A percentile compares a stretch with the other conserved stretches of the same genome.
phyloP scores from a whole-genome alignment of 2,797 vertebrate genomes.

The Chaunax sp. region DNA sequence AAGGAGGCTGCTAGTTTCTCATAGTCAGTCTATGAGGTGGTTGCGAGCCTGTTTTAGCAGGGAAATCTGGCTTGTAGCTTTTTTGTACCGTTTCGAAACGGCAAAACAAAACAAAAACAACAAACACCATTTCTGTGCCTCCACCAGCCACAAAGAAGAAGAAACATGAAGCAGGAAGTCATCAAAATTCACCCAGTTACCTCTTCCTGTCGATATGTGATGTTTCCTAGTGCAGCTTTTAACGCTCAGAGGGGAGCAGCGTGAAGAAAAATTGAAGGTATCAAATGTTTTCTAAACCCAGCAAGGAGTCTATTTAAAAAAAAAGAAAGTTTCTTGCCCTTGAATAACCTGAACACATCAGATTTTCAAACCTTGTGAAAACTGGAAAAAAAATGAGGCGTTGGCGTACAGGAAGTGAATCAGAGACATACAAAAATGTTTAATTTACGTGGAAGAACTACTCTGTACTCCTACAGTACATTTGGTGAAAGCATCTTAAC shows the following conservation, averaged over 20 bases:
- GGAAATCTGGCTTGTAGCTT: too few relatives aligned
- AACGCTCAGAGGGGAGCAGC: too few relatives aligned
- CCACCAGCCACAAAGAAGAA: too few relatives aligned
- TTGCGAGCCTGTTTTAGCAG: too few relatives aligned
- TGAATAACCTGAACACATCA: not conserved
- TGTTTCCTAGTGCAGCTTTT: too few relatives aligned
- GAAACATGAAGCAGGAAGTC: too few relatives aligned
- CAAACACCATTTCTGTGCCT: too few relatives aligned
- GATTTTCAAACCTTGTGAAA: not conserved
- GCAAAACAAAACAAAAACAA: too few relatives aligned
- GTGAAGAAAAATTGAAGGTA: too few relatives aligned
- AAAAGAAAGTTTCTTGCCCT: not conserved
- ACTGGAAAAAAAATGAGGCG: not conserved
- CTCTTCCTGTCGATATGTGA: not conserved
- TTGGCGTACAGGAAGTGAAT: not conserved
- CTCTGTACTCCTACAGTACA: not conserved
- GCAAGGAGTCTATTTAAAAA: not conserved
- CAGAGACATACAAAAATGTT: not conserved
- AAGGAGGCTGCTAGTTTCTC: too few relatives aligned
- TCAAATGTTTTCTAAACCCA: not conserved
- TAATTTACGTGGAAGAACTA: slow-evolving; percentile 10
- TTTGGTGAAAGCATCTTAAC: not conserved
- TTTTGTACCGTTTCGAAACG: too few relatives aligned
- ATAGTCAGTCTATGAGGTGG: too few relatives aligned
- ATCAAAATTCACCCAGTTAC: not conserved